Conservation (phyloP, 2,888 invertebrate genomes). For the Acanthopleura granulata region DNA sequence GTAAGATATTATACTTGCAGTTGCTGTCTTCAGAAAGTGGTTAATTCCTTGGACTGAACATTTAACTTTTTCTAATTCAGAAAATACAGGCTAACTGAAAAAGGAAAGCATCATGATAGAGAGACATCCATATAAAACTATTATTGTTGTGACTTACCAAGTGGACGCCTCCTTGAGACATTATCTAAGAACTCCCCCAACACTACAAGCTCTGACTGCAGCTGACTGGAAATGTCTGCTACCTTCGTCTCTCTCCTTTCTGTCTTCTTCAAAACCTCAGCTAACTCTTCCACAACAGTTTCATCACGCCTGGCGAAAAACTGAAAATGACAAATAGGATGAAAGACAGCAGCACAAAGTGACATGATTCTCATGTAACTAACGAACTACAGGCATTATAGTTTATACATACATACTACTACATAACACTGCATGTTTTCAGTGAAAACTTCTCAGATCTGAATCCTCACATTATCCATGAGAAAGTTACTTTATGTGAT, state of each 20-base stretch:
- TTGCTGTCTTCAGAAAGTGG: too few species aligned
- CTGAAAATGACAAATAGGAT: slow-evolving; percentile 28
- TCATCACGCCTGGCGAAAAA: slow-evolving; percentile 48
- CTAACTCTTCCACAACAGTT: slow-evolving; percentile 50
- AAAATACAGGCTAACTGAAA: too few species aligned
- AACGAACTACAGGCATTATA: background rate
- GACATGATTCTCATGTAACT: background rate
- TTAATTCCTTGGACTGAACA: too few species aligned
- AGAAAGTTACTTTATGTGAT: too few species aligned
- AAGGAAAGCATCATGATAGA: too few species aligned
- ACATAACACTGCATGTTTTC: too few species aligned
- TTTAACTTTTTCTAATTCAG: too few species aligned
- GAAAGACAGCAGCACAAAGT: background rate
- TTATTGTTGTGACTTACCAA: slow-evolving; percentile 48
- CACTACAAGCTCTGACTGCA: slow-evolving; percentile 51
- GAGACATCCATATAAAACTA: too few species aligned
- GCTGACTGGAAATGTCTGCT: slow-evolving; percentile 46
- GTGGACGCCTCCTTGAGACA: slow-evolving; percentile 54
- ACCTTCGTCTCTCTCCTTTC: slow-evolving; percentile 54
- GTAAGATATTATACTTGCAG: too few species aligned
- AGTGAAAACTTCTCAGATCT: too few species aligned
- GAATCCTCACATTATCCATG: too few species aligned
- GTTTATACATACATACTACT: too few species aligned
- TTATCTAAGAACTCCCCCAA: slow-evolving; percentile 58
- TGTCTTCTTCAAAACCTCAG: slow-evolving; percentile 49